phyloP scores from a whole-genome alignment of 2,797 vertebrate species.

The Dendrocincla fuliginosa region DNA sequence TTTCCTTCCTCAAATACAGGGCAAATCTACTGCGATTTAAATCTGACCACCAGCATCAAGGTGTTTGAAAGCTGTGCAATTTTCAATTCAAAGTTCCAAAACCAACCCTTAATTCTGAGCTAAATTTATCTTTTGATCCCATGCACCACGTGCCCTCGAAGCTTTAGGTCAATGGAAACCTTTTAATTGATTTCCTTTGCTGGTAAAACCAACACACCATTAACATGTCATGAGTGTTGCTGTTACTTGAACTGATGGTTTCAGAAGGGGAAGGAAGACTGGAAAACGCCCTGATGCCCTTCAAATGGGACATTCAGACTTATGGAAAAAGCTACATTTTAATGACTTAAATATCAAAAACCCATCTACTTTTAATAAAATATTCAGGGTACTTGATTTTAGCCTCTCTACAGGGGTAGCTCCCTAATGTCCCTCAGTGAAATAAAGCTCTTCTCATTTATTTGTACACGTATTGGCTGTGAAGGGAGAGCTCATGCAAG shows the following conservation, averaged over 20 bases:
- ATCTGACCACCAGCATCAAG: background rate
- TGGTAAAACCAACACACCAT: background rate
- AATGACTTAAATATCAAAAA: background rate
- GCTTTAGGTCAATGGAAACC: background rate
- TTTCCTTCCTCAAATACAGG: background rate
- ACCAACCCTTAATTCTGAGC: background rate
- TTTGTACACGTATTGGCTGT: background rate
- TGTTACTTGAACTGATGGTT: background rate
- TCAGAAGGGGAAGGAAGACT: background rate
- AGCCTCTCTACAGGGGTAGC: background rate
- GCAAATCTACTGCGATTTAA: background rate
- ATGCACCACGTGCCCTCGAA: background rate
- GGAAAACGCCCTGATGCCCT: background rate
- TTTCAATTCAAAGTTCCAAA: background rate
- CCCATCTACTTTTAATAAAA: background rate
- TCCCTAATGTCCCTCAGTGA: background rate
- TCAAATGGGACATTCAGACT: background rate
- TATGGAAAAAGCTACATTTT: background rate
- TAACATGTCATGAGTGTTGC: background rate
- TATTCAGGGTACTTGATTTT: background rate
- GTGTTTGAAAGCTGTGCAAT: background rate
- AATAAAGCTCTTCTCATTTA: background rate
- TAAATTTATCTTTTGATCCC: background rate
- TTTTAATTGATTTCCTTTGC: slow-evolving; percentile 9
- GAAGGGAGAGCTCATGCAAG: background rate